Conservation (phyloP, 2,113 vertebrate genomes). For the Tricholaema leucomelas region DNA sequence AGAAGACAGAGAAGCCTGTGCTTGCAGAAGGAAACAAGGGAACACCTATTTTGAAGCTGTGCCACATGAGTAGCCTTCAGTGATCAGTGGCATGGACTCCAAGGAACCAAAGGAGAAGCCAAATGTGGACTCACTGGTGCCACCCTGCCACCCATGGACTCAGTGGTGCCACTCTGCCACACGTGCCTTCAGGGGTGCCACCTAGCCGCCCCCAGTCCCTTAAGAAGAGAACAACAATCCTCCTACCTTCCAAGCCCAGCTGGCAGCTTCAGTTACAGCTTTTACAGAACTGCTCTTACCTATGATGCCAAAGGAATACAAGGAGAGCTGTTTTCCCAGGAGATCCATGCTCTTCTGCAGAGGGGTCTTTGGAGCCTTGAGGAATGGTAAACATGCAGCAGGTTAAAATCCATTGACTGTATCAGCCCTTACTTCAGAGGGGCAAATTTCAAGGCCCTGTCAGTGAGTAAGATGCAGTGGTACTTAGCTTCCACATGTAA, state of each 20-base stretch:
- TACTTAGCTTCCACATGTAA: background rate
- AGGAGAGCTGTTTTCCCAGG: constrained; percentile 95
- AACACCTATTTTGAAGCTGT: background rate
- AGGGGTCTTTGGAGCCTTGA: constrained; percentile 94
- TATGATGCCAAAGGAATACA: constrained; percentile 98
- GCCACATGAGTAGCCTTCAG: background rate
- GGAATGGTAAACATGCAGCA: constrained; percentile 5
- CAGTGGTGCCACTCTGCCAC: too few species aligned
- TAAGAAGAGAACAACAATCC: background rate
- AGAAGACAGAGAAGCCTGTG: background rate
- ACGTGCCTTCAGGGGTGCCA: too few species aligned
- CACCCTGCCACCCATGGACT: too few species aligned
- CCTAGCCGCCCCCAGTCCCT: too few species aligned
- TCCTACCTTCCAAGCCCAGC: background rate
- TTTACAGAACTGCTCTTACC: constrained; percentile 76
- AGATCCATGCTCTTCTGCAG: constrained; percentile 99
- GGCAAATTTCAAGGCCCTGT: background rate
- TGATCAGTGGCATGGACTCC: background rate
- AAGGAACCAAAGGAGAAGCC: background rate
- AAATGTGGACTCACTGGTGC: too few species aligned
- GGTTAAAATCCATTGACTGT: background rate
- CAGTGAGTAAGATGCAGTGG: background rate
- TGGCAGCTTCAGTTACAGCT: background rate
- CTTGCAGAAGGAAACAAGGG: background rate
- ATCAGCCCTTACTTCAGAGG: background rate